These are phyloP conservation scores for Ptychochromis oligacanthus DNA, from an alignment of 2,113 vertebrate genomes.

Conservation along the genomic window DNA sequence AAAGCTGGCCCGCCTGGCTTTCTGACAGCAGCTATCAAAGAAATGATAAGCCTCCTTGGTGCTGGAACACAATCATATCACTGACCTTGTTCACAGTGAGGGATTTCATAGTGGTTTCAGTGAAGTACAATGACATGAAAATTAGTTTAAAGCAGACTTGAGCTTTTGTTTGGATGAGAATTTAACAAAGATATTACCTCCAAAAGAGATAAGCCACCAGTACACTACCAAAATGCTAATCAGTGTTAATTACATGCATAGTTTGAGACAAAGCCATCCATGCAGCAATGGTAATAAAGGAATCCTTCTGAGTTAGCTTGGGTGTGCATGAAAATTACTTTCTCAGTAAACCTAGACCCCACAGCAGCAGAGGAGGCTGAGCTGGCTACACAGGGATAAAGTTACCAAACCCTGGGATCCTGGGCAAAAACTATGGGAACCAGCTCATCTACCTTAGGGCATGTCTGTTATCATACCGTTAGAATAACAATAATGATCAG, in stretches of 20 bases:
- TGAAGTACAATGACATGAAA: conserved; percentile 18
- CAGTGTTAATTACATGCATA: conserved; percentile 7
- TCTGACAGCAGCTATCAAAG: conserved; percentile 48
- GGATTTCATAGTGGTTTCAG: conserved; percentile 20
- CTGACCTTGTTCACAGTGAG: conserved; percentile 49
- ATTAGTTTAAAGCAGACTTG: not conserved
- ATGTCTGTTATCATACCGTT: conserved; percentile 60
- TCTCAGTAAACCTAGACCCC: conserved; percentile 72
- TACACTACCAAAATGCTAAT: not conserved
- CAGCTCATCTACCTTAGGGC: conserved; percentile 51
- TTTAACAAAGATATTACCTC: not conserved
- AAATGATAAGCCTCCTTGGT: conserved; percentile 41
- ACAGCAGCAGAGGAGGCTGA: conserved; percentile 41
- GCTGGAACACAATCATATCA: conserved; percentile 47
- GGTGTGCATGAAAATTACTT: conserved; percentile 51
- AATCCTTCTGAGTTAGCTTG: not conserved
- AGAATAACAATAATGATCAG: conserved; percentile 60
- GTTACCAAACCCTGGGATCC: conserved; percentile 71
- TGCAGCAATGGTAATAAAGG: conserved; percentile 18
- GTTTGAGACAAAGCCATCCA: not conserved
- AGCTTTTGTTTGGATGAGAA: not conserved
- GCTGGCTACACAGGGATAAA: conserved; percentile 65
- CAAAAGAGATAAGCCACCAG: not conserved
- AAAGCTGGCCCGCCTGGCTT: not conserved
- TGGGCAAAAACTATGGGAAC: conserved; percentile 68